Percentiles rank a stretch among this genome's conserved stretches.
Conservation (phyloP, 2,113 vertebrate genomes). For the Beaufortia kweichowensis region DNA sequence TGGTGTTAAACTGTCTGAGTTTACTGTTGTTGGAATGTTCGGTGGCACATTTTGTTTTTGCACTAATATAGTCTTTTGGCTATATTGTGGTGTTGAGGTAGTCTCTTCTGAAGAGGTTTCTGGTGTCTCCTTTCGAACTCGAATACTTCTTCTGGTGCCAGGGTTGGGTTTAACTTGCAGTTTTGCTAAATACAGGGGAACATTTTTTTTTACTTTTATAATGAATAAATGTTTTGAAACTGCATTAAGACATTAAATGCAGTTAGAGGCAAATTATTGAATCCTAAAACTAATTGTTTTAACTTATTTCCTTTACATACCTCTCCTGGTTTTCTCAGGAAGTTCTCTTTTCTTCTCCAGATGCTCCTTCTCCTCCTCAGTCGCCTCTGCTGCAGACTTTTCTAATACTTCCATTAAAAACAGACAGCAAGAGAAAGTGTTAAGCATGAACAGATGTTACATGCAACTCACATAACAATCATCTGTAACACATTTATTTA, state of each 20-base stretch:
- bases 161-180: slow-evolving; percentile 50
- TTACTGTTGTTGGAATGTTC: neutral
- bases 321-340: slow-evolving; percentile 51
- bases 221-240: no score
- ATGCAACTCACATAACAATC: neutral
- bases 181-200: slow-evolving; percentile 52
- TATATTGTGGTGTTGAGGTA: neutral
- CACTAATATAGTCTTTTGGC: neutral
- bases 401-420: slow-evolving; percentile 24
- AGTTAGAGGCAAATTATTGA: no score
- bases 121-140: slow-evolving; percentile 18
- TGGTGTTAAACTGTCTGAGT: neutral
- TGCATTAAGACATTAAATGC: no score
- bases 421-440: neutral
- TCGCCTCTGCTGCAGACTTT: slow-evolving; percentile 12
- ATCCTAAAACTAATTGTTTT: no score
- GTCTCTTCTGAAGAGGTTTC: neutral
- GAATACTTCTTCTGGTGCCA: slow-evolving; percentile 25
- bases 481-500: neutral
- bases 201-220: no score
- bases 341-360: slow-evolving; percentile 40
- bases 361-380: slow-evolving; percentile 4
- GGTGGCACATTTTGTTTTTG: slow-evolving; percentile 1
- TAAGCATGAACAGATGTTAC: neutral
- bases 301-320: no score